Evolutionary conservation across 2,113 vertebrate genomes (phyloP).

Genomic region (Hydropotes inermis): DNA sequence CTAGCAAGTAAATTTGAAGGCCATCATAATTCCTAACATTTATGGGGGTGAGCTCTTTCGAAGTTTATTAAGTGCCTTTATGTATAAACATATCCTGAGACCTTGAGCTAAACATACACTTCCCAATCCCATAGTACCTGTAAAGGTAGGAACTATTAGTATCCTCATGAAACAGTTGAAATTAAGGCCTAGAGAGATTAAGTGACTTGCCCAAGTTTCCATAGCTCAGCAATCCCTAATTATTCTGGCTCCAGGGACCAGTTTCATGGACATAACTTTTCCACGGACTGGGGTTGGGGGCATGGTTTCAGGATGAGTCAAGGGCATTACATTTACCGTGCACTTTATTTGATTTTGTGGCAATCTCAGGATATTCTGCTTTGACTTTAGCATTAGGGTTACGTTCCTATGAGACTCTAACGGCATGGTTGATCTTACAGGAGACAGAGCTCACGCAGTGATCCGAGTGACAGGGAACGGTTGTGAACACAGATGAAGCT

Average conservation of each 20-base stretch:
- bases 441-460: background rate
- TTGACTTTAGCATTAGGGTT: background rate
- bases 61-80: background rate
- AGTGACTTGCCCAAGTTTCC: background rate
- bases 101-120: background rate
- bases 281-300: background rate
- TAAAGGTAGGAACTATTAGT: background rate
- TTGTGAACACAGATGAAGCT: background rate
- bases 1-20: background rate
- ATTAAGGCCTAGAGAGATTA: background rate
- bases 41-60: background rate
- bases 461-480: background rate
- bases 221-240: background rate
- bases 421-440: background rate
- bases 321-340: background rate
- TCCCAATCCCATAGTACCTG: fast-evolving
- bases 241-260: background rate
- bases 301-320: background rate
- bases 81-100: background rate
- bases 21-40: background rate
- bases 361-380: background rate
- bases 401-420: background rate
- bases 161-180: background rate
- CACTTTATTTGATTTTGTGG: background rate
- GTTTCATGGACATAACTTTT: background rate